A percentile compares a stretch with the other conserved stretches of the same genome.
phyloP scores from a whole-genome alignment of 2,888 invertebrate genomes.

The Drosophila prostipennis region DNA sequence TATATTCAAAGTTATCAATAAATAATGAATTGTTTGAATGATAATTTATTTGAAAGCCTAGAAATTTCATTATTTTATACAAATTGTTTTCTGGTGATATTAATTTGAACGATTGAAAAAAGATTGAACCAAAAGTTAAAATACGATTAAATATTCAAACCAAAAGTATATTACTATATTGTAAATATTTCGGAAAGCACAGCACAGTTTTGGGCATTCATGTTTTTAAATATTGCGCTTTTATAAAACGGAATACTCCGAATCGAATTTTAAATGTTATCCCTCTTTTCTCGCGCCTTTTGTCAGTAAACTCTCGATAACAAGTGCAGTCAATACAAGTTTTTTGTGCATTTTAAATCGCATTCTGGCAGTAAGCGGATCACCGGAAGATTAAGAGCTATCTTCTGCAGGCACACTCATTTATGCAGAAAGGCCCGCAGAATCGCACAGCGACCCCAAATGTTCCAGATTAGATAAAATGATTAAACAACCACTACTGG shows the following conservation, averaged over 20 bases:
- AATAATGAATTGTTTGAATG: slow-evolving; percentile 40
- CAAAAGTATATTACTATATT: not conserved
- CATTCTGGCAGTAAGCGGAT: slow-evolving; percentile 21
- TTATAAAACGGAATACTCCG: no score
- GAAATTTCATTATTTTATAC: no score
- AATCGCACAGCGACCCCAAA: slow-evolving; percentile 40
- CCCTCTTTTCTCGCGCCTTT: slow-evolving; percentile 2
- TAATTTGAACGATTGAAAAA: no score
- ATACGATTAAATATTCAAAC: no score
- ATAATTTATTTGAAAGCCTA: no score
- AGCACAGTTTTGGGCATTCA: slow-evolving; percentile 7
- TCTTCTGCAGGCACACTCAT: slow-evolving; percentile 15
- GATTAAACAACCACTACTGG: slow-evolving; percentile 62
- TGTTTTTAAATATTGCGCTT: not conserved
- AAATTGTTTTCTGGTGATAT: no score
- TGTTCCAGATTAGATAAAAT: slow-evolving; percentile 67
- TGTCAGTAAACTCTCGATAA: slow-evolving; percentile 6
- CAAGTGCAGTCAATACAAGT: slow-evolving; percentile 19
- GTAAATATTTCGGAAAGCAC: not conserved
- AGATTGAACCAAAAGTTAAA: not conserved
- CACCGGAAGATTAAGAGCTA: slow-evolving; percentile 21
- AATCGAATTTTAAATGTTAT: not conserved
- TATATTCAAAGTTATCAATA: slow-evolving; percentile 32
- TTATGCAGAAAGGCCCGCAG: not conserved
- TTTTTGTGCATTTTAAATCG: slow-evolving; percentile 17